Base-by-base conservation (phyloP, 2,113 vertebrate genomes). In the Nibea coibor region DNA sequence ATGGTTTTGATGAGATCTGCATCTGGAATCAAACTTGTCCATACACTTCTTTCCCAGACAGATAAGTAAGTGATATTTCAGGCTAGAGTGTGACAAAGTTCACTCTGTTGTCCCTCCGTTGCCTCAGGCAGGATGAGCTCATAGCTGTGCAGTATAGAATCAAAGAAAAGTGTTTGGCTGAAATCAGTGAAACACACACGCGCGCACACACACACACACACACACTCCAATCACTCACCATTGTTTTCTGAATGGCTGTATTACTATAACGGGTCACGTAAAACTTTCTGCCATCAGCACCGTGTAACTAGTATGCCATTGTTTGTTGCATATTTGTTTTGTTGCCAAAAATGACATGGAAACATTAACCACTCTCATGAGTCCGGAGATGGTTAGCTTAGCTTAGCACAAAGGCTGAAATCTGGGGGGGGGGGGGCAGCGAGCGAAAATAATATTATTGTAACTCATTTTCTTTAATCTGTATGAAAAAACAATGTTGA, bases 121-220 rank as follows among this genome's bases (percentile, higher is more conserved):
- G 85, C 93, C 82, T 8, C 28, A 3, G 92, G 93, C 72, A 31
- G 63, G 68, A 91, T 94, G 92, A 94, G 91, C 89, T 94, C 93
- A 94, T 91, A 79, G 75, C 72, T 88, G 74, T 57, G 80, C 74
- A 80, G 70, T 58, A 75, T 77, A 56, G 80, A 89, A 84, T 91
- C 87, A 90, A 89, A 92, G 89, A 84, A 64, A 85, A 87, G 87
- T 87, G 83, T 87, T 83, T 85, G 80, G 77, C 83, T 88, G 67
- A 89, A 87, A 83, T 81, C 77, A 83, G 82, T 80, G 58, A 66
- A 90, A 77, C 69, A 88, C 58, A 79, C 57, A 79, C 50, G 67
- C 43, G 8, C 35, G 8, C 35, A 35, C 6, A 35, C 35, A 6
- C 35, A 39, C 35, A 39, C 35, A 9, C 7, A 9, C 35, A 9